Conservation (phyloP, 2,797 vertebrate species). For the Sphenopsis melanotis region DNA sequence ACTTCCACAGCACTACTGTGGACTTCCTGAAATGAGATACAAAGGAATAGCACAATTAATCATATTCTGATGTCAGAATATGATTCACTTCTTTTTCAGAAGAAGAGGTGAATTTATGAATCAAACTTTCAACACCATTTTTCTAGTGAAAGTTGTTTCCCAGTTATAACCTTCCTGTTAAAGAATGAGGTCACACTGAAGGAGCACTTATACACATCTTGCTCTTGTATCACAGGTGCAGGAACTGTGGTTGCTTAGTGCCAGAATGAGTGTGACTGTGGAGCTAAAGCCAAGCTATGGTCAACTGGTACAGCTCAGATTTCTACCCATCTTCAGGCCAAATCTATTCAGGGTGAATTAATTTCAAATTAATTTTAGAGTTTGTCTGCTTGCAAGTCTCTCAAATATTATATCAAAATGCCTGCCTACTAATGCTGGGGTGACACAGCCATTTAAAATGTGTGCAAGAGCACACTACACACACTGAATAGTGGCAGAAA, state of each 20-base stretch:
- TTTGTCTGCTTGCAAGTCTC: not conserved
- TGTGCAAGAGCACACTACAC: not conserved
- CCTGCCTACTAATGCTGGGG: not conserved
- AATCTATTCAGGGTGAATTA: not conserved
- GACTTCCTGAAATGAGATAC: not conserved
- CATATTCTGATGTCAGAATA: not conserved
- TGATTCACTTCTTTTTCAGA: not conserved
- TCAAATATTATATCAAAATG: not conserved
- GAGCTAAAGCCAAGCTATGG: accelerated
- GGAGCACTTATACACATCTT: not conserved
- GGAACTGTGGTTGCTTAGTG: not conserved
- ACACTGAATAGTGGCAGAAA: not conserved
- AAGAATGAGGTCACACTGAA: not conserved
- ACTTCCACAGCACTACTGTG: not conserved
- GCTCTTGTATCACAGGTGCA: too few relatives aligned
- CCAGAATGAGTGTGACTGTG: not conserved
- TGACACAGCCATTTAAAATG: not conserved
- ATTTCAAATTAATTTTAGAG: not conserved
- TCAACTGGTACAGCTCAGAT: not conserved
- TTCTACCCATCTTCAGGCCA: not conserved
- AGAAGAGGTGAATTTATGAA: not conserved
- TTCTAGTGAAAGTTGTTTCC: not conserved
- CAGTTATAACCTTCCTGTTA: not conserved
- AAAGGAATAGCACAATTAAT: not conserved
- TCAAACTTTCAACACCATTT: not conserved